Base-by-base conservation (phyloP, 2,113 vertebrate genomes). In the Osmerus eperlanus region DNA sequence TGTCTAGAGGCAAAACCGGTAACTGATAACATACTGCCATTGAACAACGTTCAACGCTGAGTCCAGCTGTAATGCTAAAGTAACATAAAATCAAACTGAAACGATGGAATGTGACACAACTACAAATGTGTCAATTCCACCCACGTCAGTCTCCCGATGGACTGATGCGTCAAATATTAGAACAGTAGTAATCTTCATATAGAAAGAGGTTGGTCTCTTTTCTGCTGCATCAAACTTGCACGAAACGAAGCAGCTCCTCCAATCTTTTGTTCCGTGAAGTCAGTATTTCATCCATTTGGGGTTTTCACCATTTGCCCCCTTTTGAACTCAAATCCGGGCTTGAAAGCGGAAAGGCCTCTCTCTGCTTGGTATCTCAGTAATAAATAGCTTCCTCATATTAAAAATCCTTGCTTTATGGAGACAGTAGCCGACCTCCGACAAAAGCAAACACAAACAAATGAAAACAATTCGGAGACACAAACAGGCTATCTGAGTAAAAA, bases 21-120 rank as follows among this genome's bases (percentile, higher is more conserved):
- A 95, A 83, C 90, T 95, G 93, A 87, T 92, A 94, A 65, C 92
- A 94, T 92, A 94, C 91, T 94, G 94, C 93, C 93, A 95, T 94
- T 88, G 91, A 93, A 91, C 76, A 88, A 72, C 41, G 41, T 47
- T 54, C 71, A 63, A 28, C 13, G 56, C 65, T 67, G 41, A 6
- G 76, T 77, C 79, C 74, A 79, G 76, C 79, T 75, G 58, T 47
- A 65, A 69, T 73, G 68, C 54, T 64, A 18, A 73, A 56, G 36
- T 36, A 71, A 73, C 68, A 76, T 55, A 29, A 70, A 65, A 65
- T 32, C 13, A 59, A 66, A 28, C 21, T 54, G 19, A 51, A 52
- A 21, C 6, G 47, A 16, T 56, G 16, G 19, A 55, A 4, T 41
- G 52, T 21, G 25, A 47, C 65, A 65, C 52, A 58, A 7, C 63